A percentile compares a stretch with the other conserved stretches of the same genome.
These are phyloP conservation scores for Tromatobia lineatoria DNA, from an alignment of 2,888 invertebrate genomes.

Conservation along the genomic window DNA sequence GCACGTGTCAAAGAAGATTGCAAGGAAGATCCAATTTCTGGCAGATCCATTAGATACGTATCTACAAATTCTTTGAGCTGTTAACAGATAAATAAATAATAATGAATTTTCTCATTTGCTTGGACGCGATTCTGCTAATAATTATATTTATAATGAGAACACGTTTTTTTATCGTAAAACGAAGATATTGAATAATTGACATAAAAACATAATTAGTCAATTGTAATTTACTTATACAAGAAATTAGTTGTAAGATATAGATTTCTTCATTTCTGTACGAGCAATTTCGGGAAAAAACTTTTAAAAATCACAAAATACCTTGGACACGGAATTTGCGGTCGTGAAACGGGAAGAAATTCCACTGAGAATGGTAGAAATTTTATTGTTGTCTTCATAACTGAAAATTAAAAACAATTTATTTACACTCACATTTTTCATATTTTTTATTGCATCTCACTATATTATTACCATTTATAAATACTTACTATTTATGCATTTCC, in stretches of 20 bases:
- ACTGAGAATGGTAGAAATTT: slow-evolving; percentile 69
- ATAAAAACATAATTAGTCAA: too few species aligned
- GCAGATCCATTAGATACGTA: slow-evolving; percentile 26
- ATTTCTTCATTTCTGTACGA: too few species aligned
- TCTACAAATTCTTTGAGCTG: slow-evolving; percentile 67
- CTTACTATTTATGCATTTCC: slow-evolving; percentile 90
- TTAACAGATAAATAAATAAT: neutral
- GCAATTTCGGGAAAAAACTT: neutral
- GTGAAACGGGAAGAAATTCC: slow-evolving; percentile 70
- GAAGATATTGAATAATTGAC: too few species aligned
- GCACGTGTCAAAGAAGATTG: slow-evolving; percentile 61
- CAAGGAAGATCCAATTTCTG: slow-evolving; percentile 27
- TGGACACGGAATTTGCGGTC: slow-evolving; percentile 67
- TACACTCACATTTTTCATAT: neutral
- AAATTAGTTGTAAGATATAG: too few species aligned
- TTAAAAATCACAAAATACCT: slow-evolving; percentile 69
- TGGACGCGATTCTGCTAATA: too few species aligned
- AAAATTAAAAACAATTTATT: slow-evolving; percentile 10
- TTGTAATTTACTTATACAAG: too few species aligned
- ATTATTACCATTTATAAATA: slow-evolving; percentile 69
- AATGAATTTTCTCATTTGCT: too few species aligned
- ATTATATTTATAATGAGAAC: too few species aligned
- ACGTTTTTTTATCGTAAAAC: too few species aligned
- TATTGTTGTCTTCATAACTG: slow-evolving; percentile 69
- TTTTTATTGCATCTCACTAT: neutral